A percentile compares a stretch with the other conserved stretches of the same genome.
Conservation (phyloP, 2,888 invertebrate genomes). For the Elmis aenea region DNA sequence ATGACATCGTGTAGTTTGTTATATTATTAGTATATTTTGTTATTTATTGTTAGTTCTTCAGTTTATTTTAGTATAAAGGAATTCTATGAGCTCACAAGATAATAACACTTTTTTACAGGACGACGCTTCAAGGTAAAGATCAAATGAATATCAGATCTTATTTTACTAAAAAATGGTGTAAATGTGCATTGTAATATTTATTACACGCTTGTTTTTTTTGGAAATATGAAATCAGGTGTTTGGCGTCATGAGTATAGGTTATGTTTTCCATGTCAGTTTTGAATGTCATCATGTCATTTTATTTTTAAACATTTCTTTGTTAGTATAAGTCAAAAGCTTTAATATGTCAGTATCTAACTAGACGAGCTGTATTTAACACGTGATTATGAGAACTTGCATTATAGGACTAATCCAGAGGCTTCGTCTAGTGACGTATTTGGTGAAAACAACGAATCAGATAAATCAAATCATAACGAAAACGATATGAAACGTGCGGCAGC, state of each 20-base stretch:
- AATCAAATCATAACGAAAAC: constrained; percentile 46
- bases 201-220: background rate
- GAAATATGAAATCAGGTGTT: constrained; percentile 6
- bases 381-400: too few species aligned
- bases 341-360: too few species aligned
- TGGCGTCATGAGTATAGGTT: constrained; percentile 29
- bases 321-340: constrained; percentile 12
- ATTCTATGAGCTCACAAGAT: constrained; percentile 50
- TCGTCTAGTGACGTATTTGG: constrained; percentile 39
- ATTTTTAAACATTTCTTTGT: constrained; percentile 24
- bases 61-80: constrained; percentile 21
- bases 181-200: constrained; percentile 1
- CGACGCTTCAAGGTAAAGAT: constrained; percentile 51
- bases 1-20: constrained; percentile 7
- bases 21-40: too few species aligned
- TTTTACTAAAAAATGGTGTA: too few species aligned
- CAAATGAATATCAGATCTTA: background rate
- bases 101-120: constrained; percentile 44
- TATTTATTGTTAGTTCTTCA: constrained; percentile 19
- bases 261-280: constrained; percentile 39
- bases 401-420: constrained; percentile 44
- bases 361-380: too few species aligned
- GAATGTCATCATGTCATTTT: constrained; percentile 38
- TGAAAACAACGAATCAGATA: constrained; percentile 28
- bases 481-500: constrained; percentile 74